Evolutionary conservation across 2,888 invertebrate genomes (phyloP).

Genomic region (Acanthacorydalis orientalis): DNA sequence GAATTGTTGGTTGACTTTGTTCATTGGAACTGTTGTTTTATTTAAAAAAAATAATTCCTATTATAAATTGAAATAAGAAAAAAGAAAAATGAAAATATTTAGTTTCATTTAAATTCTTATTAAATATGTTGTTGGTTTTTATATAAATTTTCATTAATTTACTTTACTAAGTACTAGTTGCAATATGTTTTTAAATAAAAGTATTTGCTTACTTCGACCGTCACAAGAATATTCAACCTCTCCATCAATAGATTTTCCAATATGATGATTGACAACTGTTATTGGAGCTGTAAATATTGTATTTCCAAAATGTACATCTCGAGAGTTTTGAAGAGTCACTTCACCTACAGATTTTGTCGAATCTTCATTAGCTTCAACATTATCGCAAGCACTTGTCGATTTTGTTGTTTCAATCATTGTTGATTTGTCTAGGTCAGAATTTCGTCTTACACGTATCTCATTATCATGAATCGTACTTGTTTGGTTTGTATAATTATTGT

Average conservation of each 20-base stretch:
- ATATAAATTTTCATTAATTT: too few species aligned
- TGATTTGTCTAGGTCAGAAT: neutral
- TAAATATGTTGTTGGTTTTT: too few species aligned
- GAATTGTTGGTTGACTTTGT: too few species aligned
- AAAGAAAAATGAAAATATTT: too few species aligned
- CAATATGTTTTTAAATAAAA: too few species aligned
- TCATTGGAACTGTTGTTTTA: too few species aligned
- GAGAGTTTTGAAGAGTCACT: neutral
- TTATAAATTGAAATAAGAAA: too few species aligned
- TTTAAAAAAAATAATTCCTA: too few species aligned
- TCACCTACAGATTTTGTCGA: neutral
- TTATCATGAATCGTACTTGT: neutral
- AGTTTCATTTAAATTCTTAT: too few species aligned
- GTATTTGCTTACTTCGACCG: neutral
- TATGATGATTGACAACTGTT: constrained; percentile 1
- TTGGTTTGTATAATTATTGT: neutral
- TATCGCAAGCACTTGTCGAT: neutral
- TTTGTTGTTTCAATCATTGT: neutral
- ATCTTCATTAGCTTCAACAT: neutral
- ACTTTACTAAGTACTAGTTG: too few species aligned
- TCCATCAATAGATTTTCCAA: neutral
- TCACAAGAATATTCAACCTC: neutral
- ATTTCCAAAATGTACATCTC: constrained; percentile 3
- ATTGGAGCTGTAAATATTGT: constrained; percentile 1
- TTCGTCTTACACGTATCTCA: neutral